Evolutionary conservation across 2,888 invertebrate genomes (phyloP).

Genomic region (Epsilonema sp.): DNA sequence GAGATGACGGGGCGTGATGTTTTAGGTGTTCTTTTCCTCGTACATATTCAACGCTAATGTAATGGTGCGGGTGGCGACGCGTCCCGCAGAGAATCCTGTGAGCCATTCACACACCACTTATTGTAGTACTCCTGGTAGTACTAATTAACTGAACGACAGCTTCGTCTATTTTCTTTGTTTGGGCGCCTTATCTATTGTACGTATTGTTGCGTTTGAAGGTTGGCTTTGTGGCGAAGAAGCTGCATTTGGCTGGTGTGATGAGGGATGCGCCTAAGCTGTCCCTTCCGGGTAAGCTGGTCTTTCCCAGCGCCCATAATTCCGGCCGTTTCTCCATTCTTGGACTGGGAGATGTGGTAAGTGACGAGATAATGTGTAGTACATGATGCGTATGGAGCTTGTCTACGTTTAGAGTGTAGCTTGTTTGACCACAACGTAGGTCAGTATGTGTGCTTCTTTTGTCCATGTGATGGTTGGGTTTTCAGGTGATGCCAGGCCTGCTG

Average conservation of each 20-base stretch:
- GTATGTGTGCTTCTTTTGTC: neutral
- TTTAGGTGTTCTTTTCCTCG: constrained; percentile 86
- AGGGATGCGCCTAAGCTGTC: constrained; percentile 83
- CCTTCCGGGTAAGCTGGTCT: constrained; percentile 83
- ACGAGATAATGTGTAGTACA: neutral
- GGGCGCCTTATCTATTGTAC: too few relatives aligned
- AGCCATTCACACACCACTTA: neutral
- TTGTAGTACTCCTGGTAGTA: too few relatives aligned
- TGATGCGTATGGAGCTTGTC: too few relatives aligned
- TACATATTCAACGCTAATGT: constrained; percentile 96
- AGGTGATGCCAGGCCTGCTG: constrained; percentile 82
- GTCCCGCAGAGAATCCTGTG: constrained; percentile 37
- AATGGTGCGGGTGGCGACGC: constrained; percentile 70
- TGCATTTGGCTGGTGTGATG: constrained; percentile 70
- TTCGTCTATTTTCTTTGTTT: too few relatives aligned
- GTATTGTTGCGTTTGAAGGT: too few relatives aligned
- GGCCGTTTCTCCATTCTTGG: constrained; percentile 93
- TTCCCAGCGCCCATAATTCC: constrained; percentile 72
- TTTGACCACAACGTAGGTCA: neutral
- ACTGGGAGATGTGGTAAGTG: constrained; percentile 42
- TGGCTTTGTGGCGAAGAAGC: constrained; percentile 71
- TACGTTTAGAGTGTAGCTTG: too few relatives aligned
- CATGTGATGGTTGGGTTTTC: constrained; percentile 7
- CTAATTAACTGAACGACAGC: neutral
- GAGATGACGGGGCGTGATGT: neutral